These are phyloP conservation scores for Nomia melanderi DNA, from an alignment of 1,140 invertebrate genomes.

Conservation along the genomic window DNA sequence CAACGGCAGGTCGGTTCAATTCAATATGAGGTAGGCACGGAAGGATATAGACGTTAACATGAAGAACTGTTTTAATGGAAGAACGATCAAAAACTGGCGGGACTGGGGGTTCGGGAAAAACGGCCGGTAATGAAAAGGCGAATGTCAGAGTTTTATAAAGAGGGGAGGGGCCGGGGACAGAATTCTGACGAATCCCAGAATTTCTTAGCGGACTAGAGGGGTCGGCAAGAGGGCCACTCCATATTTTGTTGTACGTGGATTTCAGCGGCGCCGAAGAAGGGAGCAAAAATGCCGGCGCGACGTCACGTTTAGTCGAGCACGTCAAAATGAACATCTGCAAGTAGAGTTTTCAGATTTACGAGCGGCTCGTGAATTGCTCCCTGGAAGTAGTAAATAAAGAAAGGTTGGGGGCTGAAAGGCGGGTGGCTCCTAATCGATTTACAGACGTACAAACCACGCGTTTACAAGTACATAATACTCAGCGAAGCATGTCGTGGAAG, in stretches of 20 bases:
- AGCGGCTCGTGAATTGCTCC: constrained; percentile 49
- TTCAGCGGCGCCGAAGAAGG: constrained; percentile 33
- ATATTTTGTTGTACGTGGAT: constrained; percentile 47
- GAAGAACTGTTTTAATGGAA: constrained; percentile 55
- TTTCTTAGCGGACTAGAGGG: constrained; percentile 48
- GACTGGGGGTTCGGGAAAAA: neutral
- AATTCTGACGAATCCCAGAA: constrained; percentile 45
- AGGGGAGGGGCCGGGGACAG: neutral
- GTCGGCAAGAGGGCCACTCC: constrained; percentile 16
- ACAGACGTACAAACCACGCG: neutral
- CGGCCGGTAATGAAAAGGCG: constrained; percentile 49
- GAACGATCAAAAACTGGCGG: constrained; percentile 47
- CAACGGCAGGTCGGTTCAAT: too few relatives aligned
- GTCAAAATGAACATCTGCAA: constrained; percentile 63
- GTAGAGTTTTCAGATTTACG: constrained; percentile 65
- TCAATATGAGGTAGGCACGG: too few relatives aligned
- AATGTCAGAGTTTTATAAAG: constrained; percentile 46
- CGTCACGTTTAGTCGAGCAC: constrained; percentile 59
- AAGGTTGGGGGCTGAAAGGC: neutral
- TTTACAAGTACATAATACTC: constrained; percentile 28
- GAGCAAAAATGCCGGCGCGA: constrained; percentile 30
- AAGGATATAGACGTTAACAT: neutral
- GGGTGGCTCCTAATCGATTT: constrained; percentile 46
- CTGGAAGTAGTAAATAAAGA: constrained; percentile 51
- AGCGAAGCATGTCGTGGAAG: neutral